Evolutionary conservation across 2,797 vertebrate species (phyloP).

Genomic region (Microctenopoma steveboyesi): DNA sequence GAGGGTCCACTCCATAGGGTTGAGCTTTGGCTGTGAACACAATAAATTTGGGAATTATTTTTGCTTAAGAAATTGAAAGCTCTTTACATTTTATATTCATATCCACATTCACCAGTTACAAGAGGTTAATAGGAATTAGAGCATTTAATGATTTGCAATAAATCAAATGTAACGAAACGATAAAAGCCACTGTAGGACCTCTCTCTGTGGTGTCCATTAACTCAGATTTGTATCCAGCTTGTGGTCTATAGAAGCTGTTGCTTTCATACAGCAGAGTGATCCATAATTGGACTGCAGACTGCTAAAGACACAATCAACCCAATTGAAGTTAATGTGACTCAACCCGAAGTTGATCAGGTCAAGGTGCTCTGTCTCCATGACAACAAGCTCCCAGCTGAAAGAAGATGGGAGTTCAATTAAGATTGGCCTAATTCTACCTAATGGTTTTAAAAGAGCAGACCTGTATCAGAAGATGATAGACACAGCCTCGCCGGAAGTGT

Average conservation of each 20-base stretch:
- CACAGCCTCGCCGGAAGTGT: neutral
- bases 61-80: neutral
- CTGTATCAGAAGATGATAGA: constrained; percentile 11
- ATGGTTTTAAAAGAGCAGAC: constrained; percentile 40
- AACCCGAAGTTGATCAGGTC: constrained; percentile 56
- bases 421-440: constrained; percentile 37
- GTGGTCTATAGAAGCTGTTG: constrained; percentile 3
- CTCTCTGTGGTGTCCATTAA: constrained; percentile 2
- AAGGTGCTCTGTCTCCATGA: constrained; percentile 58
- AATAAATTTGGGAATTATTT: neutral
- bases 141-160: neutral
- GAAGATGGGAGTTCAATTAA: constrained; percentile 39
- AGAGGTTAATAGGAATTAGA: constrained; percentile 6
- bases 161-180: neutral
- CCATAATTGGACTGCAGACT: constrained; percentile 27
- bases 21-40: neutral
- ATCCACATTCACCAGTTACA: neutral
- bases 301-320: constrained; percentile 42
- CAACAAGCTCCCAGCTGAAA: constrained; percentile 48
- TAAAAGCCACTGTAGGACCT: neutral
- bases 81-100: neutral
- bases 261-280: constrained; percentile 27
- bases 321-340: constrained; percentile 57
- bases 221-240: constrained; percentile 2
- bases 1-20: neutral